phyloP scores from a whole-genome alignment of 2,797 vertebrate species.

The Mionectes olivaceus region DNA sequence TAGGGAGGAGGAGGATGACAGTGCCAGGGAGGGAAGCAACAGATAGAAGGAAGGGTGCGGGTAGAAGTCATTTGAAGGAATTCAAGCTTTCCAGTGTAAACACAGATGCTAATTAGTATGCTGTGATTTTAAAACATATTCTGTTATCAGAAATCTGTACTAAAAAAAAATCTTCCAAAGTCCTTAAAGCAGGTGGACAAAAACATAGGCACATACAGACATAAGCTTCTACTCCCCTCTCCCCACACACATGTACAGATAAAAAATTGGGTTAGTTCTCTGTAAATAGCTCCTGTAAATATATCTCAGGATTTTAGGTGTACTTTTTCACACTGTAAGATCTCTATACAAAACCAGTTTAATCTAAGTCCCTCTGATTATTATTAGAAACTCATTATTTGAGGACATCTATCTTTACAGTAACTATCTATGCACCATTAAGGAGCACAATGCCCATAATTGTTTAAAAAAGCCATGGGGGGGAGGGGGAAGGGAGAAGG shows the following conservation, averaged over 20 bases:
- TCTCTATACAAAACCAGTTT: constrained; percentile 55
- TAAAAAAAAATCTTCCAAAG: not conserved
- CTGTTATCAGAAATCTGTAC: not conserved
- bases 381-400: constrained; percentile 71
- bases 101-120: constrained; percentile 18
- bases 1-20: not conserved
- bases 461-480: constrained; percentile 34
- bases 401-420: constrained; percentile 64
- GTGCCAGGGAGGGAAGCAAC: not conserved
- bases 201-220: not conserved
- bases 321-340: constrained; percentile 11
- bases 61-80: constrained; percentile 16
- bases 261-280: constrained; percentile 40
- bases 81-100: constrained; percentile 17
- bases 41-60: not conserved
- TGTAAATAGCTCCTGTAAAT: constrained; percentile 55
- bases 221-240: not conserved
- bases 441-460: constrained; percentile 55
- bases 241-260: not conserved
- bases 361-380: constrained; percentile 64
- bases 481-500: constrained; percentile 4
- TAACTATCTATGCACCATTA: constrained; percentile 28
- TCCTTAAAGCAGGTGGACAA: constrained; percentile 3
- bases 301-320: constrained; percentile 40
- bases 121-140: constrained; percentile 28